phyloP scores from a whole-genome alignment of 2,888 invertebrate genomes.

The Eudasyphora cyanicolor region DNA sequence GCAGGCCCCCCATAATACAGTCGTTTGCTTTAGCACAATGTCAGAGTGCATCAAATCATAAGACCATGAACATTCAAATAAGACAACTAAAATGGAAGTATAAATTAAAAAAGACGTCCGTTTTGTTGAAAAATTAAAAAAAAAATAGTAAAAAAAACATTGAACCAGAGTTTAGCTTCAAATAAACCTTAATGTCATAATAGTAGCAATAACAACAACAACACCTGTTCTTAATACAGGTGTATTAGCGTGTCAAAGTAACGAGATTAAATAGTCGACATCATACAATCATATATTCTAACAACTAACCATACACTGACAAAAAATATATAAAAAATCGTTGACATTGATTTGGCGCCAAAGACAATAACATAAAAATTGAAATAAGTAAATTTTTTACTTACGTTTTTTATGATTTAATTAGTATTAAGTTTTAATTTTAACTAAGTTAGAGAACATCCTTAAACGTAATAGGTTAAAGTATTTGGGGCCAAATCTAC shows the following conservation, averaged over 20 bases:
- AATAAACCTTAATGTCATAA: not conserved
- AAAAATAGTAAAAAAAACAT: not conserved
- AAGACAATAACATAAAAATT: no score
- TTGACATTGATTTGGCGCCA: no score
- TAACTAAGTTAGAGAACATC: no score
- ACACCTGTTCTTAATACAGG: conserved; percentile 30
- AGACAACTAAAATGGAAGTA: not conserved
- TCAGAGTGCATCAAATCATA: not conserved
- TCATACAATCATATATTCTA: not conserved
- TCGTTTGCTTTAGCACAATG: no score
- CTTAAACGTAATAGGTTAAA: no score
- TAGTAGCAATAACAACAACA: conserved; percentile 2
- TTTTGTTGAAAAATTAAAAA: not conserved
- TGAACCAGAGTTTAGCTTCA: not conserved
- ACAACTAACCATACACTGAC: not conserved
- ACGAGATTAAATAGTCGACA: conserved; percentile 51
- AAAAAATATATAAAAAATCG: no score
- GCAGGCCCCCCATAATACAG: no score
- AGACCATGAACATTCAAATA: conserved; percentile 15
- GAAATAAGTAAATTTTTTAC: no score
- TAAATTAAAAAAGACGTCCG: not conserved
- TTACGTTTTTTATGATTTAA: no score
- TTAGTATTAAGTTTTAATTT: no score
- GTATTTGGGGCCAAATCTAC: no score
- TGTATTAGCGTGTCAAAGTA: conserved; percentile 47